A percentile compares a stretch with the other conserved stretches of the same genome.
These are phyloP conservation scores for Acrocephalus arundinaceus DNA, from an alignment of 2,113 vertebrate species.

Conservation along the genomic window DNA sequence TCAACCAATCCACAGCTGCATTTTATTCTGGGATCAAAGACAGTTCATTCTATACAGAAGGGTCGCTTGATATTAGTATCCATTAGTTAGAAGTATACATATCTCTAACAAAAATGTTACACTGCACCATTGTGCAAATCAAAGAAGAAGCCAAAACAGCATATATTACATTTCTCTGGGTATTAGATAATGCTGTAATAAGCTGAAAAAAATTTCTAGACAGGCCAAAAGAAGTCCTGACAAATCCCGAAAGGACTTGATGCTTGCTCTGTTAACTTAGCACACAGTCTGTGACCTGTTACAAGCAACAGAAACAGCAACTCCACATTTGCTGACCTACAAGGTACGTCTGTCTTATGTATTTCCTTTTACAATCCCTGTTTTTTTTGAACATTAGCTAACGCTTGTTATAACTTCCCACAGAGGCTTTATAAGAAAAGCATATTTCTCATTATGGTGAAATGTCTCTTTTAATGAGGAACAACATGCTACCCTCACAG, in stretches of 20 bases:
- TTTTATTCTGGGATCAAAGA: background rate
- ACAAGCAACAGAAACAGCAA: background rate
- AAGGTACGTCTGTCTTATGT: background rate
- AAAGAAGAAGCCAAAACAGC: background rate
- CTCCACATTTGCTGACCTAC: background rate
- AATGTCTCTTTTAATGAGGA: background rate
- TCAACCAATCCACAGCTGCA: background rate
- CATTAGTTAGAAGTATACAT: background rate
- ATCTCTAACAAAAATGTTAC: background rate
- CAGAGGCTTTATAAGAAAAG: background rate
- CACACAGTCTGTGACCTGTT: background rate
- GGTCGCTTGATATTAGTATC: background rate
- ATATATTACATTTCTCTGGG: background rate
- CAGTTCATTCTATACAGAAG: background rate
- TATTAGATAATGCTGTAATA: background rate
- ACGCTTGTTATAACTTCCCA: background rate
- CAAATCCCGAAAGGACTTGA: background rate
- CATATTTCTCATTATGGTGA: background rate
- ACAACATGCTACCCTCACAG: background rate
- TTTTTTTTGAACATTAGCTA: background rate
- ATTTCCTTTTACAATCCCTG: background rate
- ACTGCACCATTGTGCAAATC: background rate
- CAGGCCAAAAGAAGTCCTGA: background rate
- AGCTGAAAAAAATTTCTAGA: background rate
- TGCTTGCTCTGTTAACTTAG: background rate